These are phyloP conservation scores for Micrastur ruficollis DNA, from an alignment of 2,797 vertebrate species.

Conservation along the genomic window DNA sequence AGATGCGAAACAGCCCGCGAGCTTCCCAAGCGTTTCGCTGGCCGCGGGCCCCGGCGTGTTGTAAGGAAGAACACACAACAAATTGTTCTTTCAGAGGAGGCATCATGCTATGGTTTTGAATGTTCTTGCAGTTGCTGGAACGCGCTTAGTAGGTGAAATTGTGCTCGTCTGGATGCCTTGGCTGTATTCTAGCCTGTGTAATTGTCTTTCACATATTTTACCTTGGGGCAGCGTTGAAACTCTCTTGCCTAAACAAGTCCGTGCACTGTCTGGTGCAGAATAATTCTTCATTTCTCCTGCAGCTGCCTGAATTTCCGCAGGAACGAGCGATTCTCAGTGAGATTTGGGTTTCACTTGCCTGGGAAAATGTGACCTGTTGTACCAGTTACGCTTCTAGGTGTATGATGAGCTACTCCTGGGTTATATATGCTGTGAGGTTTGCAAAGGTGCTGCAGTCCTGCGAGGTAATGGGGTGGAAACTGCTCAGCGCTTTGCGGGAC, in stretches of 20 bases:
- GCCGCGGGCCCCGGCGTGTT: rapidly evolving
- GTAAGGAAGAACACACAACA: rapidly evolving
- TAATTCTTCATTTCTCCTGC: neutral
- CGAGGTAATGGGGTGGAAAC: neutral
- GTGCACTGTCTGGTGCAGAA: rapidly evolving
- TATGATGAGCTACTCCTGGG: neutral
- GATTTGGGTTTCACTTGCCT: neutral
- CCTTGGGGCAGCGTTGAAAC: rapidly evolving
- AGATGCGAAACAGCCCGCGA: rapidly evolving
- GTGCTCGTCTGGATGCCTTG: rapidly evolving
- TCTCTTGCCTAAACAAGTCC: neutral
- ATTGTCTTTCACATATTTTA: neutral
- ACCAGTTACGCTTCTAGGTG: neutral
- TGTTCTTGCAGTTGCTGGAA: neutral
- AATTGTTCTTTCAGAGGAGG: neutral
- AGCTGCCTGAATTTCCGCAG: neutral
- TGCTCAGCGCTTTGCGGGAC: rapidly evolving
- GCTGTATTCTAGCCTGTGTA: neutral
- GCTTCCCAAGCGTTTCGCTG: rapidly evolving
- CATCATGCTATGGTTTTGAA: rapidly evolving
- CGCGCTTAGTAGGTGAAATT: neutral
- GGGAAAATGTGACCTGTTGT: neutral
- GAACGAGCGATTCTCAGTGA: neutral
- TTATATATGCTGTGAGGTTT: neutral
- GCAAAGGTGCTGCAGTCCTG: neutral